Evolutionary conservation across 2,888 invertebrate species (phyloP).

Genomic region (Macropis europaea): DNA sequence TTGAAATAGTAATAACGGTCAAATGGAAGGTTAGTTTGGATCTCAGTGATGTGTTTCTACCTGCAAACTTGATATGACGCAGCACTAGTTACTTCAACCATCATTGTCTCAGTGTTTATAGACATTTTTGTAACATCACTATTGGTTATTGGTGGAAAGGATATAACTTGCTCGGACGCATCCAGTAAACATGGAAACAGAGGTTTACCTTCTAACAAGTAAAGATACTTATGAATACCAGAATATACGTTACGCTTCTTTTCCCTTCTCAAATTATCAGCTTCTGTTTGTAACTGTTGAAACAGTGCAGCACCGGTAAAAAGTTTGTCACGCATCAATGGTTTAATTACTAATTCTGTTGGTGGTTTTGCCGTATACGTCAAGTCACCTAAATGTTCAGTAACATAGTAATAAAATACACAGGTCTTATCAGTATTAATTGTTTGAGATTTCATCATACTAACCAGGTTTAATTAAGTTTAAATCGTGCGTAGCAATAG

Average conservation of each 20-base stretch:
- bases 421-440: not conserved
- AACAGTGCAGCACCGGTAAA: slow-evolving; percentile 86
- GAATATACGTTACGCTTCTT: slow-evolving; percentile 91
- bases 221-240: slow-evolving; percentile 91
- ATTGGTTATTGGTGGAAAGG: slow-evolving; percentile 93
- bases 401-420: not conserved
- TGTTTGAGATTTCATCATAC: slow-evolving; percentile 15
- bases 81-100: slow-evolving; percentile 90
- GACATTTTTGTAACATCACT: slow-evolving; percentile 91
- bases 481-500: slow-evolving; percentile 92
- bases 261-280: slow-evolving; percentile 89
- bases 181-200: slow-evolving; percentile 88
- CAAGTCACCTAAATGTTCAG: slow-evolving; percentile 80
- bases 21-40: too few relatives aligned
- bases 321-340: slow-evolving; percentile 83
- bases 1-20: too few relatives aligned
- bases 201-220: slow-evolving; percentile 88
- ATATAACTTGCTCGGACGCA: slow-evolving; percentile 85
- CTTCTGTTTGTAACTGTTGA: slow-evolving; percentile 86
- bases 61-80: slow-evolving; percentile 84
- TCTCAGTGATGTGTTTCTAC: too few relatives aligned
- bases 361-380: slow-evolving; percentile 87
- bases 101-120: slow-evolving; percentile 83
- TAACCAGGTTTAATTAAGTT: slow-evolving; percentile 83
- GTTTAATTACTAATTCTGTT: slow-evolving; percentile 84